These are phyloP conservation scores for Drosophila seguyi DNA, from an alignment of 1,140 invertebrate species.

Conservation along the genomic window DNA sequence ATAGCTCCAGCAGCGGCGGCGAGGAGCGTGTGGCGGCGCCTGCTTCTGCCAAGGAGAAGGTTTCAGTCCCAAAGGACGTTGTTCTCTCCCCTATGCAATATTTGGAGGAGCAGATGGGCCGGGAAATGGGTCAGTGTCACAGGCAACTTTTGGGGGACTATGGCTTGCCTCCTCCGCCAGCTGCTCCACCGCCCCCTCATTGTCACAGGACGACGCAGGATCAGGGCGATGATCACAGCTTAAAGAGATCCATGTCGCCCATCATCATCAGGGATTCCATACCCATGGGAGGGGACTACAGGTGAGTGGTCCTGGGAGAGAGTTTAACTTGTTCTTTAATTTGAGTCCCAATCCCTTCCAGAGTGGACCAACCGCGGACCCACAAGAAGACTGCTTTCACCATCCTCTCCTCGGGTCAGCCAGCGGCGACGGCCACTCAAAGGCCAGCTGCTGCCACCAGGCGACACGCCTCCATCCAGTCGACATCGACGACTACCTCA, in stretches of 20 bases:
- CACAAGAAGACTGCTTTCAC: conserved; percentile 87
- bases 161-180: conserved; percentile 46
- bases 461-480: conserved; percentile 79
- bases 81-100: conserved; percentile 71
- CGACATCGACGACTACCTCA: conserved; percentile 79
- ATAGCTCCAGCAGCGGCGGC: conserved; percentile 76
- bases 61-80: conserved; percentile 46
- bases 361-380: conserved; percentile 83
- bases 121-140: conserved; percentile 27
- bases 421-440: conserved; percentile 62
- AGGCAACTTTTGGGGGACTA: conserved; percentile 43
- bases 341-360: conserved; percentile 16
- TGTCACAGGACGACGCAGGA: conserved; percentile 16
- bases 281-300: conserved; percentile 75
- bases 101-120: conserved; percentile 62
- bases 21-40: conserved; percentile 58
- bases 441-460: conserved; percentile 44
- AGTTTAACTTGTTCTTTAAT: not conserved
- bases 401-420: conserved; percentile 87
- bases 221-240: conserved; percentile 16
- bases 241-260: conserved; percentile 67
- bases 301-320: conserved; percentile 38
- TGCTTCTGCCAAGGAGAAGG: conserved; percentile 16
- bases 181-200: conserved; percentile 59
- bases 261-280: conserved; percentile 77